Percentiles rank a stretch among this genome's conserved stretches.
Conservation (phyloP, 2,888 invertebrate genomes). For the Phoenoteleia sp. region DNA sequence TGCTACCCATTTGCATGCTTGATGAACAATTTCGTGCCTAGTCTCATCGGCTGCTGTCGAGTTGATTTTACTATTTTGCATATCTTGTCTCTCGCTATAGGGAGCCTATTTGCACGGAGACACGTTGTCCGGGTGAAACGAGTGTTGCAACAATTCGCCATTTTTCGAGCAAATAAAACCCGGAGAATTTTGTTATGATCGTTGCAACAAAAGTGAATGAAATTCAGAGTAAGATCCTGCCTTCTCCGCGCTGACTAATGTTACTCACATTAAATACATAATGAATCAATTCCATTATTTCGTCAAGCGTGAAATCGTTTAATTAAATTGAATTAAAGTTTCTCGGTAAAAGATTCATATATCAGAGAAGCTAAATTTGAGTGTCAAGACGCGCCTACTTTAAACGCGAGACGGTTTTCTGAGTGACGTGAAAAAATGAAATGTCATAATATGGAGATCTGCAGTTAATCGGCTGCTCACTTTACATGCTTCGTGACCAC, state of each 20-base stretch:
- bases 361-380: not conserved
- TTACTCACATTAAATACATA: not conserved
- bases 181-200: not conserved
- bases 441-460: slow-evolving; percentile 20
- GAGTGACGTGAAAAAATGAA: slow-evolving; percentile 22
- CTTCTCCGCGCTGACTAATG: not conserved
- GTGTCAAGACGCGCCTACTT: not conserved
- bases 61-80: slow-evolving; percentile 55
- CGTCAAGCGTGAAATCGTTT: slow-evolving; percentile 28
- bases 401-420: not conserved
- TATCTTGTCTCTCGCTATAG: slow-evolving; percentile 24
- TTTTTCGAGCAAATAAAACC: slow-evolving; percentile 22
- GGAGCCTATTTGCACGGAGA: slow-evolving; percentile 44
- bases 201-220: not conserved
- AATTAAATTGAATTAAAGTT: slow-evolving; percentile 32
- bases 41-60: slow-evolving; percentile 19
- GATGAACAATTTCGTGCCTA: slow-evolving; percentile 43
- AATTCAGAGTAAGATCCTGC: not conserved
- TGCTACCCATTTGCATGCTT: slow-evolving; percentile 71
- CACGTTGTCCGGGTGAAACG: slow-evolving; percentile 4
- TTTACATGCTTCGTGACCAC: not conserved
- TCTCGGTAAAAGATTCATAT: not conserved
- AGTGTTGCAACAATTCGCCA: slow-evolving; percentile 12
- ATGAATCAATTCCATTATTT: slow-evolving; percentile 35
- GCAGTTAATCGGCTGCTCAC: slow-evolving; percentile 17